Base-by-base conservation (phyloP, 2,888 invertebrate species). In the Amblyjoppa fuscipennis region DNA sequence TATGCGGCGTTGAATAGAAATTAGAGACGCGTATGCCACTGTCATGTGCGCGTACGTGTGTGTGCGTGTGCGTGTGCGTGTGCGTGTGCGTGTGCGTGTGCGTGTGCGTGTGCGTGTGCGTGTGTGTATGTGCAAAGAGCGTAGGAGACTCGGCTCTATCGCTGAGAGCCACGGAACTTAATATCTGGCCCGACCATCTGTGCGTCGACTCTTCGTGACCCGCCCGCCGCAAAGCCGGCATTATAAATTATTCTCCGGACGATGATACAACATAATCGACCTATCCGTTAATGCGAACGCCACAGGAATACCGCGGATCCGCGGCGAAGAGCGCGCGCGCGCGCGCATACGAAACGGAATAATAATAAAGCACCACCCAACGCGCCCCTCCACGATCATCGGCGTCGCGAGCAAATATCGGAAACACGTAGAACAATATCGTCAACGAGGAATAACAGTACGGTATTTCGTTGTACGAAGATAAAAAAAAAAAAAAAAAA, bases 161-260 rank as follows among this genome's bases (percentile, higher is more conserved):
- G 25, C 28, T 13, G 13, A 38, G 25, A 74, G 53, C 61, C 61
- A 56, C 38, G 51, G n/a, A 84, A 80, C 76, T 73, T 81, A 74
- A 81, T 84, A 78, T 83, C 84, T 69, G 45, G 31, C 9, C 13
- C 66, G 45, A 76, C 76, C 76, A 81, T 81, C 84, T 81, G 81
- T 45, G 68, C 51, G 45, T n/a, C 66, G 77, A 73, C 71, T 79
- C 66, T 64, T 49, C 68, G 77, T 77, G 51, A 77, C 38, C 68
- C 53, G 51, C 53, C 31, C 16, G 31, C 61, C 28, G 61, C 34
- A 6, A n/a, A 34, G 38, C 20, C 38, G 38, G 31, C 56, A 38
- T 53, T 56, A 73, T 73, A 11, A 73, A 73, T 73, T 73, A 56
- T 73, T 41, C 73, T 59, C 34, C 59, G 25, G 6, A 38, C 34